These are phyloP conservation scores for Stenoptilia bipunctidactyla DNA, from an alignment of 2,888 invertebrate species.

Conservation along the genomic window DNA sequence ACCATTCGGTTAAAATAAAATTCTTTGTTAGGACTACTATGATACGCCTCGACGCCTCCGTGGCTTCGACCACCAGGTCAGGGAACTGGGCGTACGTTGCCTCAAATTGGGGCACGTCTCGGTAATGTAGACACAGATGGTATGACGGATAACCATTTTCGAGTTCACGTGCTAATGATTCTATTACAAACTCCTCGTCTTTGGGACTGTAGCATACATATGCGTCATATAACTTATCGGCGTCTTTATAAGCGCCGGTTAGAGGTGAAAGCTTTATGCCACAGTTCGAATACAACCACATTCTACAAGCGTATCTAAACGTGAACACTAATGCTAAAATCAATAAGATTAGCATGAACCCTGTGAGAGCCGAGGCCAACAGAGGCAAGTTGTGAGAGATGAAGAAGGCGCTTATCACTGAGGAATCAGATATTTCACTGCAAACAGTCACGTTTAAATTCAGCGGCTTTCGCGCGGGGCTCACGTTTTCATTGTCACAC, in stretches of 20 bases:
- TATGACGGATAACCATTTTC: conserved; percentile 86
- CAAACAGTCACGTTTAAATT: conserved; percentile 88
- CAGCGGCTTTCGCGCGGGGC: conserved; percentile 78
- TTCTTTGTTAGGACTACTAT: conserved; percentile 89
- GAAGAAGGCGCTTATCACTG: conserved; percentile 85
- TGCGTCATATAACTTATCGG: conserved; percentile 91
- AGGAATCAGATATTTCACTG: conserved; percentile 85
- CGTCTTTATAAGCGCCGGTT: conserved; percentile 79
- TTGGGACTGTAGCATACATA: conserved; percentile 94
- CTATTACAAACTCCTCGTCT: conserved; percentile 91
- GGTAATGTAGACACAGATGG: conserved; percentile 88
- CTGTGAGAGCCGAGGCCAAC: conserved; percentile 82
- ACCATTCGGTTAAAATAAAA: conserved; percentile 94
- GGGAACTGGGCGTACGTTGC: conserved; percentile 78
- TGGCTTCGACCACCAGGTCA: conserved; percentile 86
- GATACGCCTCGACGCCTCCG: conserved; percentile 88
- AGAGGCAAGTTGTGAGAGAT: conserved; percentile 87
- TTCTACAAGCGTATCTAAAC: conserved; percentile 87
- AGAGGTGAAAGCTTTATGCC: conserved; percentile 85
- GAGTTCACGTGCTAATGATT: conserved; percentile 86
- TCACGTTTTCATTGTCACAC: conserved; percentile 80
- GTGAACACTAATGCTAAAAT: conserved; percentile 85
- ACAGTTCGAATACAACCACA: conserved; percentile 91
- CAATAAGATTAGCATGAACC: conserved; percentile 82
- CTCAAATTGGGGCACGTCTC: conserved; percentile 83